A percentile compares a stretch with the other conserved stretches of the same genome.
Evolutionary conservation across 2,113 vertebrate species (phyloP).

Genomic region (Tachycineta bicolor): DNA sequence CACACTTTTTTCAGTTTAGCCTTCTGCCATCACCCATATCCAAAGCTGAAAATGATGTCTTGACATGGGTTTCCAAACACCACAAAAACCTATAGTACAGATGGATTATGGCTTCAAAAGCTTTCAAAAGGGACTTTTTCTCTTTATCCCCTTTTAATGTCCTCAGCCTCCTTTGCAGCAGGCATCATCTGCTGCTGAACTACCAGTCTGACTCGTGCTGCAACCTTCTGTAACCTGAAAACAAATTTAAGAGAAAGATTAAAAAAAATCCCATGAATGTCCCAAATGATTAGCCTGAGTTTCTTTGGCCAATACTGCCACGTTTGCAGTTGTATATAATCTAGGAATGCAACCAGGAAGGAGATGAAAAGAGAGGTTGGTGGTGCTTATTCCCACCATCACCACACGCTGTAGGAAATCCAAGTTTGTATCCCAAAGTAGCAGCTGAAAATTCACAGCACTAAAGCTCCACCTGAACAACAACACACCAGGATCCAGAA

Average conservation of each 20-base stretch:
- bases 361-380: not conserved
- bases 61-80: not conserved
- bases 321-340: not conserved
- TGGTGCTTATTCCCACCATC: not conserved
- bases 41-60: not conserved
- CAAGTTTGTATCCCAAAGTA: not conserved
- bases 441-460: not conserved
- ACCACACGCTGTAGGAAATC: rapidly evolving
- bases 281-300: not conserved
- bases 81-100: not conserved
- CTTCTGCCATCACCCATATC: not conserved
- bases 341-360: not conserved
- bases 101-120: slow-evolving; percentile 6
- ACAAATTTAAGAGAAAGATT: not conserved
- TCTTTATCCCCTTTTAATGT: not conserved
- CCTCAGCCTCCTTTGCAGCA: not conserved
- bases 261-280: not conserved
- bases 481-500: not conserved
- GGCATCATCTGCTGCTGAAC: not conserved
- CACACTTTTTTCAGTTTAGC: not conserved
- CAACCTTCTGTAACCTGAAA: not conserved
- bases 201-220: not conserved
- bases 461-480: not conserved
- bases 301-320: not conserved
- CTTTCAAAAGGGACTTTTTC: not conserved